Conservation (phyloP, 2,888 invertebrate genomes). For the Pachycephus smyrnensis region DNA sequence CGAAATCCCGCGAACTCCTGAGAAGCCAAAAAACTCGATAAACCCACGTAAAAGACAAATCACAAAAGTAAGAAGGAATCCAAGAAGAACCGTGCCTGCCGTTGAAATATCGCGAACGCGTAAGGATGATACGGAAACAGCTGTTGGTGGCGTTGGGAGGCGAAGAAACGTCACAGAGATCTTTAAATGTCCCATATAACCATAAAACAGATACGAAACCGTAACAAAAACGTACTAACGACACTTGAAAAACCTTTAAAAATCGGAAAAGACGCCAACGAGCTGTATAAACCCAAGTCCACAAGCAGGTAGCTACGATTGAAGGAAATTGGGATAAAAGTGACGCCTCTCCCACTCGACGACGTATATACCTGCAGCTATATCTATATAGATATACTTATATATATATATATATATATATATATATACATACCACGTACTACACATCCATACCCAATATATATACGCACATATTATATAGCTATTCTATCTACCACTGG, state of each 20-base stretch:
- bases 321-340: not conserved
- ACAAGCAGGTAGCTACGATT: not conserved
- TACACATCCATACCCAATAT: not conserved
- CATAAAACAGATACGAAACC: conserved; percentile 35
- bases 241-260: conserved; percentile 38
- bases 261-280: conserved; percentile 2
- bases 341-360: not conserved
- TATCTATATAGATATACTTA: not conserved
- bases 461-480: not conserved
- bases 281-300: not conserved
- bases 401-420: not conserved
- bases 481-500: not conserved
- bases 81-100: conserved; percentile 15
- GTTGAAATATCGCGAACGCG: conserved; percentile 28
- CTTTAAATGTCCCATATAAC: not conserved
- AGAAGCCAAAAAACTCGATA: not conserved
- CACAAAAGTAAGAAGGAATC: conserved; percentile 16
- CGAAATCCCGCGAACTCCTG: not conserved
- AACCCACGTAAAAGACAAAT: conserved; percentile 4
- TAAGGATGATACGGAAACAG: conserved; percentile 38
- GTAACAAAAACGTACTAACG: conserved; percentile 35
- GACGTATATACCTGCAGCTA: not conserved
- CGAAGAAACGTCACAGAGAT: conserved; percentile 42
- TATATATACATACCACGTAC: not conserved
- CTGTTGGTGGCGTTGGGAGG: conserved; percentile 47